Percentiles rank a stretch among this genome's conserved stretches.
Evolutionary conservation across 2,888 invertebrate species (phyloP).

Genomic region (Sphinx pinastri): DNA sequence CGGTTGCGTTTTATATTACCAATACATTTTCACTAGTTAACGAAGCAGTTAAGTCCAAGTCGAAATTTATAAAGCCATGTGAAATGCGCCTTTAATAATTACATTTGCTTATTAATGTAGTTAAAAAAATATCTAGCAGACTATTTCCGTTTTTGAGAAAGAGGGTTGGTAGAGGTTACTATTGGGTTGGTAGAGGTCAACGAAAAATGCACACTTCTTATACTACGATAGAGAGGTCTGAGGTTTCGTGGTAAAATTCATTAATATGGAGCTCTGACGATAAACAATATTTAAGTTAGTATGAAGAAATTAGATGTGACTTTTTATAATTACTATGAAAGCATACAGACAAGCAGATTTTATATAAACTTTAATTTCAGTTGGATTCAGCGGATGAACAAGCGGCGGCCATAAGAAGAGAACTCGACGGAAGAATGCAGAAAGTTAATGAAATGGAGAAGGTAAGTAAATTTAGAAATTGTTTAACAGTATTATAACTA

Average conservation of each 20-base stretch:
- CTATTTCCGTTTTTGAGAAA: no score
- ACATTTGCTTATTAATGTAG: neutral
- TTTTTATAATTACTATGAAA: neutral
- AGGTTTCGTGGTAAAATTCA: no score
- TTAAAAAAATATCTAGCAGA: no score
- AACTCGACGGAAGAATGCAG: conserved; percentile 98
- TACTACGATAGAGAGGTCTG: no score
- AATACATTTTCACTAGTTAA: conserved; percentile 14
- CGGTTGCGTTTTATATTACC: conserved; percentile 11
- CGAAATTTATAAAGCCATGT: neutral
- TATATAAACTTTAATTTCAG: conserved; percentile 71
- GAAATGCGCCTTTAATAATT: neutral
- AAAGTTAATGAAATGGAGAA: conserved; percentile 98
- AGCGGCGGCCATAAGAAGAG: conserved; percentile 99
- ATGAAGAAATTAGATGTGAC: no score
- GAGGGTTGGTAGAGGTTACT: no score
- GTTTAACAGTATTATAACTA: neutral
- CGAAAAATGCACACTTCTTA: no score
- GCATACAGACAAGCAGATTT: neutral
- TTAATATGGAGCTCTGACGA: no score
- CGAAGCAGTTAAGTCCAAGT: conserved; percentile 9
- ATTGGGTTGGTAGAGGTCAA: no score
- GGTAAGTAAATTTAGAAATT: conserved; percentile 77
- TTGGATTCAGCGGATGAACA: conserved; percentile 99
- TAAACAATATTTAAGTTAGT: no score